A percentile compares a stretch with the other conserved stretches of the same genome.
Evolutionary conservation across 2,113 vertebrate genomes (phyloP).

Genomic region (Pseudolaguvia tuberculata): DNA sequence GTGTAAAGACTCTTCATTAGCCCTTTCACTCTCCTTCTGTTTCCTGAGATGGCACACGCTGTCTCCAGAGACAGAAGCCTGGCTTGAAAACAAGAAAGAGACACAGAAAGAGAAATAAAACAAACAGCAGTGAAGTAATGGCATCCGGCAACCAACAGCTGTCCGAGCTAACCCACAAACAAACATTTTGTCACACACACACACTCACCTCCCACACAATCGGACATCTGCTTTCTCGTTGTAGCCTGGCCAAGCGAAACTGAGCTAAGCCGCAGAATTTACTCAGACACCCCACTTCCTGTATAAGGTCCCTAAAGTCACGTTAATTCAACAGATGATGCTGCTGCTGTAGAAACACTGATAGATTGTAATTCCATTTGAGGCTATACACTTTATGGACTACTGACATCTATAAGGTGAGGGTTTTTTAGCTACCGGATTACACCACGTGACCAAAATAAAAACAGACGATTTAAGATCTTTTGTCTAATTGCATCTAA

Average conservation of each 20-base stretch:
- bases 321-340: not conserved
- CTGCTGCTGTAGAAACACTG: not conserved
- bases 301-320: not conserved
- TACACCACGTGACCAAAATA: not conserved
- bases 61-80: conserved; percentile 12
- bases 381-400: not conserved
- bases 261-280: conserved; percentile 4
- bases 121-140: conserved; percentile 33
- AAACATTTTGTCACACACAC: conserved; percentile 25
- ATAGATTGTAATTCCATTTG: not conserved
- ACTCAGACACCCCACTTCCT: conserved; percentile 2
- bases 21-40: conserved; percentile 2
- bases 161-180: conserved; percentile 32
- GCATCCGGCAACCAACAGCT: conserved; percentile 54
- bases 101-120: conserved; percentile 48
- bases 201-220: conserved; percentile 25
- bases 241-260: conserved; percentile 3
- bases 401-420: not conserved
- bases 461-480: not conserved
- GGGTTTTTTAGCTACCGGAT: too few relatives aligned
- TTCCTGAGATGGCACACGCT: conserved; percentile 23
- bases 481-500: not conserved
- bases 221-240: conserved; percentile 30
- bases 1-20: conserved; percentile 27
- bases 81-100: conserved; percentile 30